Percentiles rank a stretch among this genome's conserved stretches.
Evolutionary conservation across 2,113 vertebrate species (phyloP).

Genomic region (Zosterops hypoxanthus): DNA sequence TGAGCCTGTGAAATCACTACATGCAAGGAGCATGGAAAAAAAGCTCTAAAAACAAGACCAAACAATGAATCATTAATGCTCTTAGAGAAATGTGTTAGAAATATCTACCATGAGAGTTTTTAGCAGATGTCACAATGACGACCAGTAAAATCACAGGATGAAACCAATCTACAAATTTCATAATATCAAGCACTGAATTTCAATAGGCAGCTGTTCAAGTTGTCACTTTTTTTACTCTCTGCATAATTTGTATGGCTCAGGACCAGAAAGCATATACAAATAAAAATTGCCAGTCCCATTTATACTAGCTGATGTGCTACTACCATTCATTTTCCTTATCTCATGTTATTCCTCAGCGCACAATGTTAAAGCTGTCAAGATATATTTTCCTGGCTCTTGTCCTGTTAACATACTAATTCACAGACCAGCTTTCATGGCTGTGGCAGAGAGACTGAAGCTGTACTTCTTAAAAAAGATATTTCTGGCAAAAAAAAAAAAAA

Average conservation of each 20-base stretch:
- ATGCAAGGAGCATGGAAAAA: neutral
- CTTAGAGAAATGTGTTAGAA: constrained; percentile 11
- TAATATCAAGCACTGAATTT: constrained; percentile 7
- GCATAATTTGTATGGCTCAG: neutral
- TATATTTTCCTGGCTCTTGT: neutral
- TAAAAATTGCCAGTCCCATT: constrained; percentile 36
- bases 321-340: constrained; percentile 50
- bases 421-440: neutral
- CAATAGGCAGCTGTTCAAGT: constrained; percentile 34
- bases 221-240: neutral
- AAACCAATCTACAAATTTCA: constrained; percentile 31
- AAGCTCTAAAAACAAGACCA: neutral
- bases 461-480: neutral
- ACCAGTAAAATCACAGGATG: constrained; percentile 24
- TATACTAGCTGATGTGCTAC: constrained; percentile 10
- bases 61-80: constrained; percentile 20
- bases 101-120: constrained; percentile 8
- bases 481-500: neutral
- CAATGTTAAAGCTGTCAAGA: constrained; percentile 5
- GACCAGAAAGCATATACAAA: constrained; percentile 21
- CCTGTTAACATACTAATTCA: constrained; percentile 28
- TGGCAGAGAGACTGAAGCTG: neutral
- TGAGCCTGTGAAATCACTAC: neutral
- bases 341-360: neutral
- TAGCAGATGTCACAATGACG: constrained; percentile 1